Evolutionary conservation across 2,113 vertebrate species (phyloP).

Genomic region (Catharus minimus): DNA sequence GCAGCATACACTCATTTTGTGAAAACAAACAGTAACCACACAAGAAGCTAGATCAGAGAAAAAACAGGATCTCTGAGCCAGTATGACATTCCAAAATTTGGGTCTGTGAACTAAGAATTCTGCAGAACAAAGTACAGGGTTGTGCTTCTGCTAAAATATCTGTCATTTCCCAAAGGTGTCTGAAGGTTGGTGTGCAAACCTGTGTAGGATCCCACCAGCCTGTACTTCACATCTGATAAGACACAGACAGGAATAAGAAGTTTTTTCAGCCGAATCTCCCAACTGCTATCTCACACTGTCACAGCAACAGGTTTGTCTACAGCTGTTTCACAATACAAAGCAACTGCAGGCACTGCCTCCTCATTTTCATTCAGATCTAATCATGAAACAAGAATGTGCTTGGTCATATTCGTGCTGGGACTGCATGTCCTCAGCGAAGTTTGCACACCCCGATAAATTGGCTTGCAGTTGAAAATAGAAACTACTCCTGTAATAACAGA

Average conservation of each 20-base stretch:
- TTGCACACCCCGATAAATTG: constrained; percentile 33
- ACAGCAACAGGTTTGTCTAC: not conserved
- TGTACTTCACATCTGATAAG: accelerated
- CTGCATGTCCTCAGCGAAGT: not conserved
- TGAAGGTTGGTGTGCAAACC: not conserved
- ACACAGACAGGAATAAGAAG: not conserved
- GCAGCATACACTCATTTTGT: not conserved
- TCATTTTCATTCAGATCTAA: not conserved
- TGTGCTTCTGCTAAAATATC: not conserved
- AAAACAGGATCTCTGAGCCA: not conserved
- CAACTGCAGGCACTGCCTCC: not conserved
- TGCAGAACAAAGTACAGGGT: not conserved
- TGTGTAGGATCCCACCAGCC: not conserved
- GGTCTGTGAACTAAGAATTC: not conserved
- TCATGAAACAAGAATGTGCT: not conserved
- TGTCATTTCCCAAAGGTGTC: not conserved
- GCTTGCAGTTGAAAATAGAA: not conserved
- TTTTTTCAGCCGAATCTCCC: not conserved
- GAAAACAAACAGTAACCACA: constrained; percentile 16
- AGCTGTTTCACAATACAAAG: not conserved
- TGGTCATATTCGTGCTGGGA: not conserved
- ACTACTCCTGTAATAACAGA: constrained; percentile 17
- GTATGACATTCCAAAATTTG: not conserved
- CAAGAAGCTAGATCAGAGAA: not conserved
- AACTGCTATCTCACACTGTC: not conserved